phyloP scores from a whole-genome alignment of 2,888 invertebrate genomes.

The Sthenelais limicola region DNA sequence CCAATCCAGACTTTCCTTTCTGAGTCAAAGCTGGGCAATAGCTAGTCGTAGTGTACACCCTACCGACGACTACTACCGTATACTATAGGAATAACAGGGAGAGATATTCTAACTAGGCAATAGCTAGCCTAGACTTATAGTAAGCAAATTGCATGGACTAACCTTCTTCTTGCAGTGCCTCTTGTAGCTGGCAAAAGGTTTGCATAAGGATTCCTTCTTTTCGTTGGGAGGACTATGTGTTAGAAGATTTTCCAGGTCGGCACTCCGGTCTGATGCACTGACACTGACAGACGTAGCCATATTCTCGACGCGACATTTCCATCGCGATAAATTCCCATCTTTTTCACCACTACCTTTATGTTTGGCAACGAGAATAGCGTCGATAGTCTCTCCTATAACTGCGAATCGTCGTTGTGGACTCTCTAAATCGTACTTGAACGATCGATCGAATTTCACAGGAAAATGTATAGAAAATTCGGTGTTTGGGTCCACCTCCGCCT shows the following conservation, averaged over 20 bases:
- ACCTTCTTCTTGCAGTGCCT: conserved; percentile 31
- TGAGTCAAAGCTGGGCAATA: too few species aligned
- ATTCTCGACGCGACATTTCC: conserved; percentile 31
- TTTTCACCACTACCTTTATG: background rate
- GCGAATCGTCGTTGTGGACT: conserved; percentile 11
- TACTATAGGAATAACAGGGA: too few species aligned
- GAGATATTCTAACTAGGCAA: too few species aligned
- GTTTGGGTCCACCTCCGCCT: conserved; percentile 32
- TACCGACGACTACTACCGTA: too few species aligned
- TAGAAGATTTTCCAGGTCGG: conserved; percentile 6
- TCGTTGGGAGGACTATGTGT: conserved; percentile 4
- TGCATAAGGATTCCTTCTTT: conserved; percentile 14
- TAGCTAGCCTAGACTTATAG: too few species aligned
- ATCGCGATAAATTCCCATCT: conserved; percentile 14
- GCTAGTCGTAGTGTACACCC: too few species aligned
- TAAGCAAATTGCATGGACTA: too few species aligned
- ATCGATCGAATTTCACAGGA: conserved; percentile 15
- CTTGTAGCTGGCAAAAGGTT: conserved; percentile 33
- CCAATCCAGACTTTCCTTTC: too few species aligned
- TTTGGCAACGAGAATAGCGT: conserved; percentile 23
- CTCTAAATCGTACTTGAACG: background rate
- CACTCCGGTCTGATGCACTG: conserved; percentile 4
- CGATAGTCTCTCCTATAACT: conserved; percentile 29
- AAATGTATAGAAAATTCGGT: conserved; percentile 32
- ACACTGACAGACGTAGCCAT: conserved; percentile 33